Evolutionary conservation across 2,113 vertebrate species (phyloP).

Genomic region (Rostratula benghalensis): DNA sequence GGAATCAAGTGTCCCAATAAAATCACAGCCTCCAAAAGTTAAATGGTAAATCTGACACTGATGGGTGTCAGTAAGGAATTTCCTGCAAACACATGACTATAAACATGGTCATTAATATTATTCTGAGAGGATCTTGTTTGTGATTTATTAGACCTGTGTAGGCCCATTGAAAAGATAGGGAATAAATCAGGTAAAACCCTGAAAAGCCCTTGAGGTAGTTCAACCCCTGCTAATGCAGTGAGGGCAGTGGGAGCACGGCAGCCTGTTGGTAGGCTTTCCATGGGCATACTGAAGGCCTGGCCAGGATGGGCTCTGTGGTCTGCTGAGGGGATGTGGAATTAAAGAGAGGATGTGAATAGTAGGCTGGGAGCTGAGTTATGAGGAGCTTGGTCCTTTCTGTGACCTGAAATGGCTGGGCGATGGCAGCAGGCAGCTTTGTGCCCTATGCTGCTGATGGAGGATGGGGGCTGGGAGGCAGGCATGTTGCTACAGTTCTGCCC

Average conservation of each 20-base stretch:
- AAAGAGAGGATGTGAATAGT: not conserved
- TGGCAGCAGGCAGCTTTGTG: not conserved
- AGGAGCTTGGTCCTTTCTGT: not conserved
- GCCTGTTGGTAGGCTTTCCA: not conserved
- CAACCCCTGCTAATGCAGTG: not conserved
- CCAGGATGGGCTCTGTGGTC: not conserved
- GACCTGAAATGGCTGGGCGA: rapidly evolving
- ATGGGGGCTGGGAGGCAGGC: not conserved
- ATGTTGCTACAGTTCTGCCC: slow-evolving; percentile 67
- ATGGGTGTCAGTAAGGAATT: not conserved
- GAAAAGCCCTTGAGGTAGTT: not conserved
- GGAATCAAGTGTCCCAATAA: not conserved
- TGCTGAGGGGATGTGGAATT: not conserved
- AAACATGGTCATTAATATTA: not conserved
- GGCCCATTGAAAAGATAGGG: not conserved
- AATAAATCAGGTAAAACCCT: not conserved
- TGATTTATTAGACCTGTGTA: not conserved
- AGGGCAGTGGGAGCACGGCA: not conserved
- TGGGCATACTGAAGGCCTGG: rapidly evolving
- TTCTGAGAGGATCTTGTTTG: not conserved
- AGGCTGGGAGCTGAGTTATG: not conserved
- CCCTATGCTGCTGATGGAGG: not conserved
- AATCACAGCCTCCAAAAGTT: not conserved
- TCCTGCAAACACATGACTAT: not conserved
- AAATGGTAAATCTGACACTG: not conserved